These are phyloP conservation scores for Caranx melampygus DNA, from an alignment of 2,113 vertebrate species.

Conservation along the genomic window DNA sequence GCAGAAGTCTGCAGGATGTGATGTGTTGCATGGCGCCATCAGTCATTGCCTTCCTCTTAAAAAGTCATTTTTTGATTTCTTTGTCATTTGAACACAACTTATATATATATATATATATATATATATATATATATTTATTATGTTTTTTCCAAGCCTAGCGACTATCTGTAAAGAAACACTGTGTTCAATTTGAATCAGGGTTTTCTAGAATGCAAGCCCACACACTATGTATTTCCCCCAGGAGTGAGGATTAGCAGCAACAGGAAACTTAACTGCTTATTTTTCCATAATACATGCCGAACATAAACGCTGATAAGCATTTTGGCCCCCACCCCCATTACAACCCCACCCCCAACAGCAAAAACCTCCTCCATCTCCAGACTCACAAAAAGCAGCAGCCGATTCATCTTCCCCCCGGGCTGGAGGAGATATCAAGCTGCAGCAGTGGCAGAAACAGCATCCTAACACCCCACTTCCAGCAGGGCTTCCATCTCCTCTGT, in stretches of 20 bases:
- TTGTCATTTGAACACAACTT: background rate
- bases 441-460: constrained; percentile 45
- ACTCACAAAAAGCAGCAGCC: constrained; percentile 38
- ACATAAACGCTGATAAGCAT: constrained; percentile 43
- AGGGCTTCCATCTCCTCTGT: constrained; percentile 65
- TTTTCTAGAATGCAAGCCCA: constrained; percentile 13
- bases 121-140: too few species aligned
- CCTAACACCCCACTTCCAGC: constrained; percentile 50
- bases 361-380: constrained; percentile 40
- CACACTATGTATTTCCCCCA: background rate
- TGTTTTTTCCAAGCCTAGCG: background rate
- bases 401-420: constrained; percentile 60
- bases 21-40: background rate
- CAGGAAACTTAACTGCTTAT: constrained; percentile 36
- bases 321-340: constrained; percentile 11
- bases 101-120: too few species aligned
- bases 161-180: constrained; percentile 1
- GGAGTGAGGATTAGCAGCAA: constrained; percentile 22
- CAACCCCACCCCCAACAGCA: constrained; percentile 7
- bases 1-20: constrained; percentile 1
- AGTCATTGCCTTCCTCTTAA: background rate
- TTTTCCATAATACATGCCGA: constrained; percentile 44
- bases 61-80: background rate
- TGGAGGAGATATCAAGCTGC: constrained; percentile 66
- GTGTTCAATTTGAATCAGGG: background rate